A percentile compares a stretch with the other conserved stretches of the same genome.
phyloP scores from a whole-genome alignment of 2,113 vertebrate species.

The Carassius auratus region DNA sequence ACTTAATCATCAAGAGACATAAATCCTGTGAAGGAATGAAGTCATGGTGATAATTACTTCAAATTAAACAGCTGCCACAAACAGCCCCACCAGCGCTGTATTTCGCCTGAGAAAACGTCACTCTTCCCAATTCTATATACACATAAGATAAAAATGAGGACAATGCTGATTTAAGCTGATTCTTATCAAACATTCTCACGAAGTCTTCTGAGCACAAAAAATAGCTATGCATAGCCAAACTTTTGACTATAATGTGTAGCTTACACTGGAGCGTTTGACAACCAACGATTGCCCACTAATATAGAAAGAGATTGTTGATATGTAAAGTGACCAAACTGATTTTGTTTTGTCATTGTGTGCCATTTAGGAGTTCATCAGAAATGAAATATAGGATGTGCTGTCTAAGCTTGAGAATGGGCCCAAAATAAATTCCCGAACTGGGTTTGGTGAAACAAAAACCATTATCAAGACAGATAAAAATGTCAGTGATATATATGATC shows the following conservation, averaged over 20 bases:
- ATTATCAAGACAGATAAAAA: background rate
- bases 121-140: background rate
- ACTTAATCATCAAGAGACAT: constrained; percentile 24
- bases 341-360: background rate
- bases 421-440: background rate
- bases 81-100: background rate
- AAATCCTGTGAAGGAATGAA: constrained; percentile 29
- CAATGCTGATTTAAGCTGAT: constrained; percentile 9
- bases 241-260: background rate
- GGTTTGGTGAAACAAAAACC: constrained; percentile 2
- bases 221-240: background rate
- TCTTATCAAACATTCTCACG: background rate
- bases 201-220: background rate
- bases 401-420: background rate
- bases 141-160: background rate
- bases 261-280: background rate
- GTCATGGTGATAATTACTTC: constrained; percentile 50
- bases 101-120: constrained; percentile 26
- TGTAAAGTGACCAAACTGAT: background rate
- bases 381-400: background rate
- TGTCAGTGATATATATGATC: background rate
- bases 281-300: background rate
- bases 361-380: background rate
- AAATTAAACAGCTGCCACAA: constrained; percentile 44
- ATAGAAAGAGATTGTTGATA: background rate